These are phyloP conservation scores for Lasiommata megera DNA, from an alignment of 2,888 invertebrate genomes.

Conservation along the genomic window DNA sequence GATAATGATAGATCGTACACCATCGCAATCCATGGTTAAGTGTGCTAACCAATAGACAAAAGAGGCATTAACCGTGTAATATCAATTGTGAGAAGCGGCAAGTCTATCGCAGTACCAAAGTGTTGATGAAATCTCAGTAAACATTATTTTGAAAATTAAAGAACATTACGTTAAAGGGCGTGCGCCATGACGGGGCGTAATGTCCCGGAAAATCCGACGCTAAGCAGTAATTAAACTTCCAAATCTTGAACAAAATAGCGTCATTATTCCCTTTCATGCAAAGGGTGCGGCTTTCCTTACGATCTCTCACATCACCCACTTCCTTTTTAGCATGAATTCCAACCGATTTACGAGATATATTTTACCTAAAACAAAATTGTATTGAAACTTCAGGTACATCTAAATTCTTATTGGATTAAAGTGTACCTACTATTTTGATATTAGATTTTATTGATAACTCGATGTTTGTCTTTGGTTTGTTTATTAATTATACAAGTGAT, in stretches of 20 bases:
- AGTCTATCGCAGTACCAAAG: not conserved
- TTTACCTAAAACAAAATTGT: too few relatives aligned
- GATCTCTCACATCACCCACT: conserved; percentile 32
- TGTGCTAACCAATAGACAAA: too few relatives aligned
- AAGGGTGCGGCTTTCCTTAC: conserved; percentile 46
- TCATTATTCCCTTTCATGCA: conserved; percentile 47
- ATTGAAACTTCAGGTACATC: too few relatives aligned
- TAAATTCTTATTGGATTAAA: too few relatives aligned
- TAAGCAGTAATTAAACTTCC: conserved; percentile 39
- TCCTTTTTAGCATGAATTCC: conserved; percentile 6
- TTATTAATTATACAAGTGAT: too few relatives aligned
- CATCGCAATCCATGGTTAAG: too few relatives aligned
- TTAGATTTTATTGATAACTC: too few relatives aligned
- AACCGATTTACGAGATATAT: not conserved
- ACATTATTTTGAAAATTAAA: conserved; percentile 14
- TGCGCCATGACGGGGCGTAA: conserved; percentile 11
- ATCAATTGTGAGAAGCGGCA: not conserved
- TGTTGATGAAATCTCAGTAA: conserved; percentile 4
- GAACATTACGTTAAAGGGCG: not conserved
- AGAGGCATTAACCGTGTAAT: too few relatives aligned
- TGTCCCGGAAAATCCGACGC: conserved; percentile 26
- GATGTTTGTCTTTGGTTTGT: too few relatives aligned
- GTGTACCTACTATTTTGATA: too few relatives aligned
- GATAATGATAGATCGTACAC: too few relatives aligned
- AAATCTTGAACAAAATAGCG: conserved; percentile 43